Evolutionary conservation across 2,113 vertebrate genomes (phyloP), one percentile per base, ranked within the genome.

Genomic region (Larimichthys polyactis): DNA sequence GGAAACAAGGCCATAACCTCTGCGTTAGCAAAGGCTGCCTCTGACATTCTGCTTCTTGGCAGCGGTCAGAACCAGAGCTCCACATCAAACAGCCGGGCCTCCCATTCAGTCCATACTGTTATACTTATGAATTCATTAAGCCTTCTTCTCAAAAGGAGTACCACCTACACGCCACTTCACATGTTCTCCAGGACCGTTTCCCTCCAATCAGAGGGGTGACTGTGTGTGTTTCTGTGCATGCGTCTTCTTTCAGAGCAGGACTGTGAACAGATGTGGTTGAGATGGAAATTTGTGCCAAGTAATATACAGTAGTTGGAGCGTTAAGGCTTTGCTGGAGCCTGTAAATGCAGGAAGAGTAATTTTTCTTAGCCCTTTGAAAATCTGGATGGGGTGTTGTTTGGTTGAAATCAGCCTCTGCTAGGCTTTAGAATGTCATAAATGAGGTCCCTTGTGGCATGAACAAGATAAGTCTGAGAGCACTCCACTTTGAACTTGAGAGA

Each of bases 401-500:
- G 78, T 82, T 85, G 55, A 84, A 78, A 78, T 75, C 49, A 51
- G 36, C 69, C 44, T 52, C 72, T 0, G 10, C 62, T 48, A 43
- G 67, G 65, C 75, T 84, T 67, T 15, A 68, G 68, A 70, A 71
- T 60, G 59, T 65, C 75, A 71, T 82, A 82, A 85, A 86, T 83
- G 22, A 83, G 78, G 62, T 85, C 77, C 78, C 80, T 77, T 65
- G 77, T 82, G 79, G 65, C 48, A 60, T 36, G 40, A 60, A 10
- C 3, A 5, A 72, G 71, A 82, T 84, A 83, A 86, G 69, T 77
- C 71, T 74, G 70, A 63, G 69, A 79, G 63, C 54, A 54, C 57
- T 69, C 16, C 22, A 65, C 70, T 87, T 87, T 91, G 82, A 91
- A 84, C 80, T 79, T 11, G 55, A 66, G 52, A 69, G 54, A 83